phyloP scores from a whole-genome alignment of 2,113 vertebrate species.

The Odocoileus hemionus region DNA sequence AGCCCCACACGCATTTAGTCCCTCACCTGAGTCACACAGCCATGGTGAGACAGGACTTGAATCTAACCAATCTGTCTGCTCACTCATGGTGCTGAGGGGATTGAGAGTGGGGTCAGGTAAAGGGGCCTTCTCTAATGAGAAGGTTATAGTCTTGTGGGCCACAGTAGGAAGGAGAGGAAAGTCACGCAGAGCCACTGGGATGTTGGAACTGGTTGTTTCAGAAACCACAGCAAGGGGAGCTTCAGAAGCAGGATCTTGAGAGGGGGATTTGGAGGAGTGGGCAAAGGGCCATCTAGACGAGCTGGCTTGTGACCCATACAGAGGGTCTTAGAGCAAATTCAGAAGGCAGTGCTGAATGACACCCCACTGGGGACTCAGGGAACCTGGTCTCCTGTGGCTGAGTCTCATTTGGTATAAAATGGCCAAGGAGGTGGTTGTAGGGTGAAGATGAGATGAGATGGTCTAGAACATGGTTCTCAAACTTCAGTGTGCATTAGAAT shows the following conservation, averaged over 20 bases:
- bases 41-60: background rate
- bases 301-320: background rate
- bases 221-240: background rate
- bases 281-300: background rate
- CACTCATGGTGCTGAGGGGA: background rate
- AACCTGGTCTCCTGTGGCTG: background rate
- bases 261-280: too few relatives aligned
- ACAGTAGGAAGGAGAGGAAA: background rate
- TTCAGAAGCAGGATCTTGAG: background rate
- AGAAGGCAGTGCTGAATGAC: background rate
- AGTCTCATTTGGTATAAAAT: background rate
- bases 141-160: background rate
- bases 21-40: background rate
- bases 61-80: background rate
- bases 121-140: background rate
- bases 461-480: background rate
- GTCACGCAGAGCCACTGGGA: background rate
- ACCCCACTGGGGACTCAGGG: background rate
- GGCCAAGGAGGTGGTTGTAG: fast-evolving
- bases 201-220: background rate
- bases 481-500: background rate
- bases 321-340: background rate
- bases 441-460: background rate
- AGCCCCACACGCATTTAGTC: background rate
- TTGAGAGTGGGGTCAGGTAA: background rate